phyloP scores from a whole-genome alignment of 2,797 vertebrate genomes.

The Xenops minutus region DNA sequence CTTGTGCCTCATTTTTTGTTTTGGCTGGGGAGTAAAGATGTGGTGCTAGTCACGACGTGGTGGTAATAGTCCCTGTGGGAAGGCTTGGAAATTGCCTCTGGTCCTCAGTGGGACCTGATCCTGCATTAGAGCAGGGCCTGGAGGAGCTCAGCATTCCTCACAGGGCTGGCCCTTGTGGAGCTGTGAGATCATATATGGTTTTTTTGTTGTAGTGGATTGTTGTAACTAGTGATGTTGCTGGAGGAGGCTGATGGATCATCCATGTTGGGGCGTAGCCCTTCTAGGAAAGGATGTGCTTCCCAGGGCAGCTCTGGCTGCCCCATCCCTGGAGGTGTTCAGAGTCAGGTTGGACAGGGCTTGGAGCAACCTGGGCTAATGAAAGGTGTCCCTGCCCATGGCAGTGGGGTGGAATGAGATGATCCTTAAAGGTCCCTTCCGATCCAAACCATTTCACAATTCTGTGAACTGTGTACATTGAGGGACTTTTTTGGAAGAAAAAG shows the following conservation, averaged over 20 bases:
- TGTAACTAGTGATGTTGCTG: neutral
- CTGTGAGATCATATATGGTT: neutral
- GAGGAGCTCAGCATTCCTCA: neutral
- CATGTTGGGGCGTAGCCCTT: neutral
- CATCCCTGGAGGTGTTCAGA: neutral
- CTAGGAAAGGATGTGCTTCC: neutral
- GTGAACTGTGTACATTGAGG: neutral
- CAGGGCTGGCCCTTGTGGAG: neutral
- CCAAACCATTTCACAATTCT: rapidly evolving
- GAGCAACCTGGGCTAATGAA: neutral
- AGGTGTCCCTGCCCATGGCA: neutral
- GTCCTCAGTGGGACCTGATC: neutral
- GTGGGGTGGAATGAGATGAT: rapidly evolving
- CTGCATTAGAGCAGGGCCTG: neutral
- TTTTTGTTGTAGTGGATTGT: neutral
- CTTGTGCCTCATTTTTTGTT: conserved; percentile 6
- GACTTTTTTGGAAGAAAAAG: neutral
- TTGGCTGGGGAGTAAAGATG: conserved; percentile 14
- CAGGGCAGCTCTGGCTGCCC: neutral
- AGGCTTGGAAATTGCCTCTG: neutral
- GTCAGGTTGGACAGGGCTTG: rapidly evolving
- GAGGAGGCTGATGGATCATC: neutral
- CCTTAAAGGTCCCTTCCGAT: neutral
- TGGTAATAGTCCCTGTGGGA: neutral
- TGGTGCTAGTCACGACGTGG: neutral